These are phyloP conservation scores for Macrobrachium nipponense DNA, from an alignment of 1,140 invertebrate genomes.

Conservation along the genomic window DNA sequence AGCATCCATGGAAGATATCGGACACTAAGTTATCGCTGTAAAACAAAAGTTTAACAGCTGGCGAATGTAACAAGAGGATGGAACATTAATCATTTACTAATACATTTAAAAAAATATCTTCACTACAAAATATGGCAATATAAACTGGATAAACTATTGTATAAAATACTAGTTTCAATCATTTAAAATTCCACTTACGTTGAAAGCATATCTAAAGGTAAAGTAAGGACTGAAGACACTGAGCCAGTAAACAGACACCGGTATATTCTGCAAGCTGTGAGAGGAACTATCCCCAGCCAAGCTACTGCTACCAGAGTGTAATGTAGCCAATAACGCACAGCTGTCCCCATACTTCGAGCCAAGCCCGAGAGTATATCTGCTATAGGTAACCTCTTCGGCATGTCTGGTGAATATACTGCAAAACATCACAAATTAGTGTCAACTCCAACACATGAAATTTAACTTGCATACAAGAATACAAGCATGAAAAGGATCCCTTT, in stretches of 20 bases:
- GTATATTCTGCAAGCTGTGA: conserved; percentile 97
- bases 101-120: background rate
- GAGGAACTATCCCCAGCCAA: conserved; percentile 97
- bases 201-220: conserved; percentile 92
- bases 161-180: background rate
- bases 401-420: conserved; percentile 95
- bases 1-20: conserved; percentile 95
- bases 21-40: conserved; percentile 86
- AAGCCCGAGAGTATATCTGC: conserved; percentile 90
- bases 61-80: background rate
- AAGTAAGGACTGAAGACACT: conserved; percentile 80
- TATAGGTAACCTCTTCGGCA: conserved; percentile 95
- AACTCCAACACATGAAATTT: background rate
- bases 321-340: conserved; percentile 95
- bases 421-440: conserved; percentile 56
- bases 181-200: conserved; percentile 71
- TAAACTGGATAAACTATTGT: background rate
- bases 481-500: background rate
- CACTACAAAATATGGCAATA: background rate
- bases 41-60: conserved; percentile 51
- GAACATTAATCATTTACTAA: background rate
- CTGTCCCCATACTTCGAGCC: conserved; percentile 88
- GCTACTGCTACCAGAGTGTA: conserved; percentile 95
- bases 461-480: background rate
- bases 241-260: conserved; percentile 91